Evolutionary conservation across 1,140 invertebrate genomes (phyloP).

Genomic region (Drosophila nigromelanica): DNA sequence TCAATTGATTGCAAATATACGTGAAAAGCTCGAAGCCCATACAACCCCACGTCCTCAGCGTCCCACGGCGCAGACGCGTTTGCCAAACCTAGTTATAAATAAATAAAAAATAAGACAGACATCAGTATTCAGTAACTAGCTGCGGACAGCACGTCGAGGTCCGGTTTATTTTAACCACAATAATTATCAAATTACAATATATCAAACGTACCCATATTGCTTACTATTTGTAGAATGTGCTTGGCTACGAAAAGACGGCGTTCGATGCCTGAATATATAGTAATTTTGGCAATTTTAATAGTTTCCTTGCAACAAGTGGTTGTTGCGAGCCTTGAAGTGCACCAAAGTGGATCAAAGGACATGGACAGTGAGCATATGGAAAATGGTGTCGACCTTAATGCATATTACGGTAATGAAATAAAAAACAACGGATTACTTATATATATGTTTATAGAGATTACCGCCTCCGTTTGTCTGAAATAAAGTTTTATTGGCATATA

Average conservation of each 20-base stretch:
- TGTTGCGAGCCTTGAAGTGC: not conserved
- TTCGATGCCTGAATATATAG: too few relatives aligned
- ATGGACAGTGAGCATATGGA: not conserved
- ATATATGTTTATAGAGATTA: too few relatives aligned
- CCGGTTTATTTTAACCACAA: not conserved
- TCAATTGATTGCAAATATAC: not conserved
- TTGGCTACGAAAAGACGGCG: not conserved
- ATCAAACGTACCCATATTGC: not conserved
- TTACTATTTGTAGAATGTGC: not conserved
- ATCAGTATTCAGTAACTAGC: not conserved
- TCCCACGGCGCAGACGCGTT: not conserved
- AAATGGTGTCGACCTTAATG: too few relatives aligned
- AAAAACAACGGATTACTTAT: too few relatives aligned
- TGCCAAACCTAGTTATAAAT: not conserved
- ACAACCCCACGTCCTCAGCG: too few relatives aligned
- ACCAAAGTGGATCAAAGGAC: not conserved
- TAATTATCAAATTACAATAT: not conserved
- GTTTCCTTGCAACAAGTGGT: conserved; percentile 1
- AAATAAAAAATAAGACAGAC: not conserved
- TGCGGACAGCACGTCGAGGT: not conserved
- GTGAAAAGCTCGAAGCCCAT: not conserved
- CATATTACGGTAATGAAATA: not conserved
- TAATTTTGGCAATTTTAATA: not conserved
- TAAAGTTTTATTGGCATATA: too few relatives aligned
- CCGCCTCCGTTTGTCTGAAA: too few relatives aligned